These are phyloP conservation scores for Clarias macrocephalus DNA, from an alignment of 2,113 vertebrate genomes.

Conservation along the genomic window DNA sequence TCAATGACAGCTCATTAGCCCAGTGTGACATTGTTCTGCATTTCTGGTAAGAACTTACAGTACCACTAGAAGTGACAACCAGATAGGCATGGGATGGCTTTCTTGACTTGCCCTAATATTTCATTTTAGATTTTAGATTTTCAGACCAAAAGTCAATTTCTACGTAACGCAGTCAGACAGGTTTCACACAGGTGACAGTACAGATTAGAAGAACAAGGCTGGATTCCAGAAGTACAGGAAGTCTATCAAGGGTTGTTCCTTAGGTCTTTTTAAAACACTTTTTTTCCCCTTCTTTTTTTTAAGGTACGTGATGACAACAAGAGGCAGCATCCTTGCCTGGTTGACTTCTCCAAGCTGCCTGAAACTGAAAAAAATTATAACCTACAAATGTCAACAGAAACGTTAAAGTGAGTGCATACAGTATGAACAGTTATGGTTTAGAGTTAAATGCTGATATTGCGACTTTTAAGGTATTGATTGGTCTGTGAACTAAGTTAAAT, in stretches of 20 bases:
- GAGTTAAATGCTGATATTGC: not conserved
- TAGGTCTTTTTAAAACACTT: not conserved
- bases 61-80: constrained; percentile 19
- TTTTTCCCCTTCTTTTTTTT: constrained; percentile 28
- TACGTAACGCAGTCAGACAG: not conserved
- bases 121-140: constrained; percentile 29
- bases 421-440: not conserved
- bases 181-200: not conserved
- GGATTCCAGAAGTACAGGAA: not conserved
- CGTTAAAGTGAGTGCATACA: constrained; percentile 84
- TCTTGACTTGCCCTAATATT: constrained; percentile 23
- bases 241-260: not conserved
- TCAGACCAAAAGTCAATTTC: not conserved
- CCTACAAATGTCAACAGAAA: constrained; percentile 97
- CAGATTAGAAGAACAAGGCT: not conserved
- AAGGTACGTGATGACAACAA: constrained; percentile 97
- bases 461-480: constrained; percentile 54
- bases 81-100: constrained; percentile 18
- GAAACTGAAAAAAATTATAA: constrained; percentile 99
- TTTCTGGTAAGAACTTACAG: constrained; percentile 8
- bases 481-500: constrained; percentile 44
- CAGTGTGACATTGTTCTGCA: constrained; percentile 53
- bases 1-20: constrained; percentile 47
- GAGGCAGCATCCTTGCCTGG: constrained; percentile 95
- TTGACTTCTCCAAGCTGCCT: constrained; percentile 92